Percentiles rank a stretch among this genome's conserved stretches.
Conservation (phyloP, 92 coral and sea anemone genomes). For the Nematostella vectensis region DNA sequence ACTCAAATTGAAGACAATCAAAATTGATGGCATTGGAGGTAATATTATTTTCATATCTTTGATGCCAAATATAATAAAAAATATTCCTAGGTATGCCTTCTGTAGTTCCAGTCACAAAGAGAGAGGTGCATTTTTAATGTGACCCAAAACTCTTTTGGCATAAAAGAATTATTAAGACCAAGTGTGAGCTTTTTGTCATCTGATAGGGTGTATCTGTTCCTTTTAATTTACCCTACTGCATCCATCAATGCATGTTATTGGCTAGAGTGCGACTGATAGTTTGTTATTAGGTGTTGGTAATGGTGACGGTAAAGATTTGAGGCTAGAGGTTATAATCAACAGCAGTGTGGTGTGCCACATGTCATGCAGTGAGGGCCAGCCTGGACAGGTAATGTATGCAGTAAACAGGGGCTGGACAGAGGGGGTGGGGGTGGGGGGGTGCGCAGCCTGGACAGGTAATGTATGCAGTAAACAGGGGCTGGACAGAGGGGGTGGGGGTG, state of each 20-base stretch:
- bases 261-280: no score
- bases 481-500: not conserved
- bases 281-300: constrained; percentile 89
- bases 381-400: constrained; percentile 55
- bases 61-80: no score
- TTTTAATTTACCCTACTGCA: no score
- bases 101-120: no score
- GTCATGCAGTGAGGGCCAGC: constrained; percentile 47
- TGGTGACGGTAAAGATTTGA: constrained; percentile 83
- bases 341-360: constrained; percentile 72
- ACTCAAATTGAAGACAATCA: constrained; percentile 63
- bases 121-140: no score
- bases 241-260: no score
- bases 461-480: not conserved
- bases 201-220: no score
- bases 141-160: no score
- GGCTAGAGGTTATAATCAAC: constrained; percentile 73
- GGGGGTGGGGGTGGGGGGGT: not conserved
- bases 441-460: not conserved
- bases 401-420: not conserved
- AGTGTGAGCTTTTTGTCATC: no score
- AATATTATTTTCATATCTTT: no score
- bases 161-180: no score
- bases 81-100: no score
- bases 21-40: constrained; percentile 93